Evolutionary conservation across 2,113 vertebrate genomes (phyloP).

Genomic region (Clarias magur): DNA sequence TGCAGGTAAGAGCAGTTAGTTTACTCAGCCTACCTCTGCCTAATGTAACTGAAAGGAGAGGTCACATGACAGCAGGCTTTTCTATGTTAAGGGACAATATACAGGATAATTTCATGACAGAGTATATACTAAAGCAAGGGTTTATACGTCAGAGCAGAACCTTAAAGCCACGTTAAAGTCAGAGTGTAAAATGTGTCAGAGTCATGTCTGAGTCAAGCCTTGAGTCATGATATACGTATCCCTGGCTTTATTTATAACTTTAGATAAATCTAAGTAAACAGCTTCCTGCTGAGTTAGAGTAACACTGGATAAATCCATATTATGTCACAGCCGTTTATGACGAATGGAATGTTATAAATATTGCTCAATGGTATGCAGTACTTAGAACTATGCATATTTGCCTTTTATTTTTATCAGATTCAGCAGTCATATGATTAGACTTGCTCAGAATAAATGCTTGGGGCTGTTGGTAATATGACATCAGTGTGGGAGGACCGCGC

Average conservation of each 20-base stretch:
- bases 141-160: not conserved
- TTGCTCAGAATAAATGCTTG: slow-evolving; percentile 10
- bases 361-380: not conserved
- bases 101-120: not conserved
- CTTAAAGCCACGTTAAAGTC: not conserved
- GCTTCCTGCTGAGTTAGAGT: not conserved
- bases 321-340: not conserved
- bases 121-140: not conserved
- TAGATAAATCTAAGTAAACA: not conserved
- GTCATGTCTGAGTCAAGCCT: not conserved
- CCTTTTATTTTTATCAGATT: not conserved
- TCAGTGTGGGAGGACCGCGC: not conserved
- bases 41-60: slow-evolving; percentile 1
- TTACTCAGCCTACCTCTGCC: slow-evolving; percentile 31
- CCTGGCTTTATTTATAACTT: not conserved
- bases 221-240: not conserved
- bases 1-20: slow-evolving; percentile 74
- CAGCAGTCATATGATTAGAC: not conserved
- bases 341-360: not conserved
- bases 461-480: slow-evolving; percentile 20
- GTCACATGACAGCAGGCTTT: not conserved
- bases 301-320: not conserved
- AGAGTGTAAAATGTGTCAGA: not conserved
- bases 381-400: not conserved
- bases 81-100: not conserved